Base-by-base conservation (phyloP, 2,888 invertebrate genomes). In the Andrena camellia region DNA sequence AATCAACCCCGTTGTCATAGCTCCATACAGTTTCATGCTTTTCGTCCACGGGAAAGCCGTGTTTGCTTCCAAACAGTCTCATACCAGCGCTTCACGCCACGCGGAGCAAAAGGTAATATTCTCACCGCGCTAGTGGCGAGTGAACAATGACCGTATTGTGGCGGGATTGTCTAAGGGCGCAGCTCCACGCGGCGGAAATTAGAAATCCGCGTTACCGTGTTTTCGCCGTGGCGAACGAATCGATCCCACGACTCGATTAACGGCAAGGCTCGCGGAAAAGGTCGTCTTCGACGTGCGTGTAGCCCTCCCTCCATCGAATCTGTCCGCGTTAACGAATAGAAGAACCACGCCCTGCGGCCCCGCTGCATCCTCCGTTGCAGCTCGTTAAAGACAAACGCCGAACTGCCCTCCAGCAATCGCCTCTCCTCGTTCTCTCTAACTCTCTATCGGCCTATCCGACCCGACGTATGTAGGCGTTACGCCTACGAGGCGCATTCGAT, bases 281-380 rank as follows among this genome's bases (percentile, higher is more conserved):
- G 86, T 88, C 87, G 85, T 77, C 76, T 72, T 75, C 78, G 60
- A 77, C 83, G 78, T 59, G 70, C 60, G 77, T 71, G 78, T 78
- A 83, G 82, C 81, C 80, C 84, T 85, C 83, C 83, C 81, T 77
- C 84, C 86, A 88, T 89, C 90, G 86, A 90, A 90, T 89, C 81
- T 87, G 90, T 90, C 85, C 89, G 88, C 85, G 89, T 88, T 90
- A 91, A 92, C 90, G 91, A 92, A 92, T 90, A 89, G 90, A 88
- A 86, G 89, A 87, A 90, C 93, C 93, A 92, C 93, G 92, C 93
- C 93, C 88, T 89, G 93, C 90, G 87, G 83, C 84, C 77, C 71
- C 70, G 72, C 78, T 33, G 57, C 59, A 59, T 66, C 63, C 64
- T 78, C 35, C 54, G 77, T 73, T 81, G 77, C 75, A 79, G 71